Base-by-base conservation (phyloP, 2,888 invertebrate genomes). In the Pristionchus entomophagus region DNA sequence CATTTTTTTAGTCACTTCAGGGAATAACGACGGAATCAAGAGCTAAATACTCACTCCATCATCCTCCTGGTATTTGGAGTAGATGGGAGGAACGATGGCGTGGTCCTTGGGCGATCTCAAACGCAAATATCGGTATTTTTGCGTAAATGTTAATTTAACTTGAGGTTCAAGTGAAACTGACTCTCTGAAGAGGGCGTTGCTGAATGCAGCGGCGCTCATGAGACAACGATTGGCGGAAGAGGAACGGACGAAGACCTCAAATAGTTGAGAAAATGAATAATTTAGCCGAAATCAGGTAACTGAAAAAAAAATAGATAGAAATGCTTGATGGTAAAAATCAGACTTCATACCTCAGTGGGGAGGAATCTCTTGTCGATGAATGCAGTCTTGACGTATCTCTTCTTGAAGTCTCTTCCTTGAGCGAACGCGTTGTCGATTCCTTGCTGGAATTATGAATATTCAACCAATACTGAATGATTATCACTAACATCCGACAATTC, bases 351-450 rank as follows among this genome's bases (percentile, higher is more conserved):
- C 83, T 84, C 45, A 14, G 29, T 49, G 22, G 83, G 83, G 5
- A 84, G 26, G 38, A 65, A 65, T 41, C 83, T 41, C 65, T 84
- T 84, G 22, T 84, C 83, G 35, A 84, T 65, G 65, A 84, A 84
- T 65, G 65, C 83, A 22, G 1, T 84, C 49, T 84, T 38, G 19
- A 62, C 83, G 49, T 84, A 84, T 84, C 65, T 41, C 83, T 84
- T 62, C 83, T 65, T 84, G 65, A 84, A 84, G 0, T 35, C 65
- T 5, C 29, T 53, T 4, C 83, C 83, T 32, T 84, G 83, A 10
- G 26, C n/a, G 49, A 19, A 84, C 5, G 83, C 62, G 22, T 84
- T 84, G 65, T 84, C 83, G 62, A 84, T 84, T 26, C 83, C 83
- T 45, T 65, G 49, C 83, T 84, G 49, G 0, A 84, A 65, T 4